Conservation (phyloP, 2,797 vertebrate species). For the Tachyglossus aculeatus region DNA sequence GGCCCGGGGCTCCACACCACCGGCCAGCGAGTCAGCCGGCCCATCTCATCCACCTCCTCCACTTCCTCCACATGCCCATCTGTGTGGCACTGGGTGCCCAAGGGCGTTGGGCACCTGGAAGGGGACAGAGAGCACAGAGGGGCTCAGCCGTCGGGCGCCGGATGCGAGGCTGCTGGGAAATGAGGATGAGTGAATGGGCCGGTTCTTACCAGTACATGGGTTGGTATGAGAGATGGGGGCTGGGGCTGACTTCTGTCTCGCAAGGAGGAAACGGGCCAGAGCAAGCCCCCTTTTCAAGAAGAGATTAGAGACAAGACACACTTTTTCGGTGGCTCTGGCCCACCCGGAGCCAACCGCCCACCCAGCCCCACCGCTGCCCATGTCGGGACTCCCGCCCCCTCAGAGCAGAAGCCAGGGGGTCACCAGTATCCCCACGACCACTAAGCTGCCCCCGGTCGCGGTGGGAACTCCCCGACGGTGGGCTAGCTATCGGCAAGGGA, state of each 20-base stretch:
- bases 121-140: constrained; percentile 45
- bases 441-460: not conserved
- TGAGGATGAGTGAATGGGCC: not conserved
- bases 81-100: constrained; percentile 57
- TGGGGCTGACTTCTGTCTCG: constrained; percentile 35
- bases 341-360: not conserved
- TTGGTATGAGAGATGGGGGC: constrained; percentile 6
- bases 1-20: constrained; percentile 56
- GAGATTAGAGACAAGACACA: constrained; percentile 53
- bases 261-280: constrained; percentile 54
- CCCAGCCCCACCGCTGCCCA: constrained; percentile 20
- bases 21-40: constrained; percentile 49
- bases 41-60: constrained; percentile 42
- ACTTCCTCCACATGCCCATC: constrained; percentile 37
- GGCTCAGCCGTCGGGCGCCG: not conserved
- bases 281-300: constrained; percentile 61
- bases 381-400: constrained; percentile 24
- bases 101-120: constrained; percentile 60
- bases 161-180: not conserved
- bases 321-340: constrained; percentile 16
- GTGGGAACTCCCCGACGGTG: not conserved
- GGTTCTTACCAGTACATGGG: constrained; percentile 53
- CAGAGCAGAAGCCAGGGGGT: constrained; percentile 34
- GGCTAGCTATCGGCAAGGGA: not conserved
- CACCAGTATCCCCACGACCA: not conserved